Evolutionary conservation across 1,140 invertebrate species (phyloP).

Genomic region (Aradophagus sp.): DNA sequence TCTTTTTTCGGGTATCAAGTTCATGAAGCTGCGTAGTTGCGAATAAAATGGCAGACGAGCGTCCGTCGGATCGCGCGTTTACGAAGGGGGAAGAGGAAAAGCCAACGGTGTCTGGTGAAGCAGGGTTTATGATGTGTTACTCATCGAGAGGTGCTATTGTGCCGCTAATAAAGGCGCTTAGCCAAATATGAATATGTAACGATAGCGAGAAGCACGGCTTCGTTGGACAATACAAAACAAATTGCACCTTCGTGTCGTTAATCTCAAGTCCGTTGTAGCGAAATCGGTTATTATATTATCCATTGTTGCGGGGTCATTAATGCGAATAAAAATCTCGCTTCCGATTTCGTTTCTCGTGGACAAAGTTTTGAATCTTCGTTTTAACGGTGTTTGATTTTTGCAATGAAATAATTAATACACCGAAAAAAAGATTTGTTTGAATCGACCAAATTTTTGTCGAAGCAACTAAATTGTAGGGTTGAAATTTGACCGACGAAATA

Average conservation of each 20-base stretch:
- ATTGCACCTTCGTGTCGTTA: constrained; percentile 47
- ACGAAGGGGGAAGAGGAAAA: constrained; percentile 18
- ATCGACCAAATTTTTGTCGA: too few relatives aligned
- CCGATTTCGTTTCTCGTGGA: too few relatives aligned
- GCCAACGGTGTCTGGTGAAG: constrained; percentile 43
- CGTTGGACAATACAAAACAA: constrained; percentile 44
- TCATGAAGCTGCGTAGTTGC: too few relatives aligned
- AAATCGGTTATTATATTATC: too few relatives aligned
- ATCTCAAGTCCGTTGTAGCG: constrained; percentile 32
- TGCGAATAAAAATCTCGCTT: constrained; percentile 1
- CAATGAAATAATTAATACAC: too few relatives aligned
- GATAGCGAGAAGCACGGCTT: constrained; percentile 52
- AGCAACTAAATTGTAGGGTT: too few relatives aligned
- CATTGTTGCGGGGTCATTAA: constrained; percentile 32
- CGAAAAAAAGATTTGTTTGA: too few relatives aligned
- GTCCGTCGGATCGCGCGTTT: constrained; percentile 31
- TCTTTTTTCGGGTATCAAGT: too few relatives aligned
- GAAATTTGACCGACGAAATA: too few relatives aligned
- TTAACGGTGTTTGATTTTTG: too few relatives aligned
- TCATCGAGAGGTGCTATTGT: constrained; percentile 63
- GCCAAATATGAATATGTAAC: constrained; percentile 67
- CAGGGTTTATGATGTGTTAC: constrained; percentile 69
- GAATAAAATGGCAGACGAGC: too few relatives aligned
- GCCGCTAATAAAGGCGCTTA: constrained; percentile 69
- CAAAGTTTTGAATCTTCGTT: too few relatives aligned